These are phyloP conservation scores for Agriopis marginaria DNA, from an alignment of 2,888 invertebrate species.

Conservation along the genomic window DNA sequence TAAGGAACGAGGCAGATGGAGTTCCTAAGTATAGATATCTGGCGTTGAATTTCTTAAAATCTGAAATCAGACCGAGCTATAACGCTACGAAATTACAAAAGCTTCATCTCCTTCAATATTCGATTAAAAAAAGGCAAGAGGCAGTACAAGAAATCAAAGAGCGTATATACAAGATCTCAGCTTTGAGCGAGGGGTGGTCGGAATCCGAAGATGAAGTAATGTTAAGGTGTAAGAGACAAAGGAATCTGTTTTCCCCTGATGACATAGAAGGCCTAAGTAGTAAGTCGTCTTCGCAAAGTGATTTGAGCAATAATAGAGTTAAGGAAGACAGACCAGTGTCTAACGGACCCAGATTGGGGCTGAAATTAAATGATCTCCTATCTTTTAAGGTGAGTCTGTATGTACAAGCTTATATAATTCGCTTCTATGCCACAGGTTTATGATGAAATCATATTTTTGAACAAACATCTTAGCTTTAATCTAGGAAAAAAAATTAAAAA, in stretches of 20 bases:
- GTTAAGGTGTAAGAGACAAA: conserved; percentile 64
- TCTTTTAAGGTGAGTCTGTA: conserved; percentile 75
- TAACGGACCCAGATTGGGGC: conserved; percentile 74
- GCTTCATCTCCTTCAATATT: conserved; percentile 90
- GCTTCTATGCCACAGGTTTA: too few relatives aligned
- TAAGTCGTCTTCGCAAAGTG: conserved; percentile 63
- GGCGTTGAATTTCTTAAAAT: conserved; percentile 82
- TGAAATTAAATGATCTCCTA: conserved; percentile 81
- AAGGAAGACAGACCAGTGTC: conserved; percentile 69
- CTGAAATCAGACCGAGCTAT: conserved; percentile 91
- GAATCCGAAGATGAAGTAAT: conserved; percentile 56
- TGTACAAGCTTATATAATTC: neutral
- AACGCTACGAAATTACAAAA: conserved; percentile 89
- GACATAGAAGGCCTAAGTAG: conserved; percentile 59
- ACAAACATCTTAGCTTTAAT: too few relatives aligned
- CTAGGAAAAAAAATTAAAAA: too few relatives aligned
- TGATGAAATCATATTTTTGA: too few relatives aligned
- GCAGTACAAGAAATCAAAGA: conserved; percentile 86
- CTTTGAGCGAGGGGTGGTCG: conserved; percentile 64
- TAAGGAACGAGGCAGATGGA: conserved; percentile 71
- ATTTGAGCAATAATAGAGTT: conserved; percentile 68
- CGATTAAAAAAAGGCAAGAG: conserved; percentile 89
- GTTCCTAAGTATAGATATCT: conserved; percentile 78
- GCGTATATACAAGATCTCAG: conserved; percentile 78
- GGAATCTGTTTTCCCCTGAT: conserved; percentile 72